phyloP scores from a whole-genome alignment of 2,888 invertebrate species.

The Leucozona laternaria region DNA sequence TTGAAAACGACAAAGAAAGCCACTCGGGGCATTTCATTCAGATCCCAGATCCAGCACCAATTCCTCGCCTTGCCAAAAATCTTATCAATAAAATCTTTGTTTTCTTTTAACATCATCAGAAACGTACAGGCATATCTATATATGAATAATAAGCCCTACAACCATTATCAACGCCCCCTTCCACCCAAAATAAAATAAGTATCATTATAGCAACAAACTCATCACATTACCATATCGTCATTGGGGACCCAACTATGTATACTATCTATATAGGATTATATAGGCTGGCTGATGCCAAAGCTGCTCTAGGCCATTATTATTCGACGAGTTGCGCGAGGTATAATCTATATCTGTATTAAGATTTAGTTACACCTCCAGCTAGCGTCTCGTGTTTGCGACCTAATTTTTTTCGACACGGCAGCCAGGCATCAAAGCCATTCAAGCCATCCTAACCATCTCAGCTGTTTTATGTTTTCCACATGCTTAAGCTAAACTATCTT shows the following conservation, averaged over 20 bases:
- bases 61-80: neutral
- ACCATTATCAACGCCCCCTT: slow-evolving; percentile 32
- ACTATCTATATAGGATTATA: neutral
- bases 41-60: neutral
- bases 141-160: slow-evolving; percentile 28
- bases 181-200: slow-evolving; percentile 21
- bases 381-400: slow-evolving; percentile 62
- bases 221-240: slow-evolving; percentile 59
- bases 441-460: slow-evolving; percentile 41
- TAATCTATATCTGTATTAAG: slow-evolving; percentile 37
- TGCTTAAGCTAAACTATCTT: slow-evolving; percentile 27
- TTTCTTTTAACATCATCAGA: slow-evolving; percentile 14
- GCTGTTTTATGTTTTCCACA: slow-evolving; percentile 58
- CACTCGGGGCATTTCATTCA: slow-evolving; percentile 23
- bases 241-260: slow-evolving; percentile 17
- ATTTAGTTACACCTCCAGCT: slow-evolving; percentile 53
- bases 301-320: slow-evolving; percentile 47
- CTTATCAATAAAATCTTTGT: slow-evolving; percentile 60
- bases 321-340: slow-evolving; percentile 27
- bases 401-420: slow-evolving; percentile 65
- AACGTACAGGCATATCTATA: neutral
- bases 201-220: slow-evolving; percentile 36
- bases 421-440: slow-evolving; percentile 35
- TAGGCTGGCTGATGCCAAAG: neutral
- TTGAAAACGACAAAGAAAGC: slow-evolving; percentile 52